These are phyloP conservation scores for Synergus japonicus DNA, from an alignment of 2,888 invertebrate genomes.

Conservation along the genomic window DNA sequence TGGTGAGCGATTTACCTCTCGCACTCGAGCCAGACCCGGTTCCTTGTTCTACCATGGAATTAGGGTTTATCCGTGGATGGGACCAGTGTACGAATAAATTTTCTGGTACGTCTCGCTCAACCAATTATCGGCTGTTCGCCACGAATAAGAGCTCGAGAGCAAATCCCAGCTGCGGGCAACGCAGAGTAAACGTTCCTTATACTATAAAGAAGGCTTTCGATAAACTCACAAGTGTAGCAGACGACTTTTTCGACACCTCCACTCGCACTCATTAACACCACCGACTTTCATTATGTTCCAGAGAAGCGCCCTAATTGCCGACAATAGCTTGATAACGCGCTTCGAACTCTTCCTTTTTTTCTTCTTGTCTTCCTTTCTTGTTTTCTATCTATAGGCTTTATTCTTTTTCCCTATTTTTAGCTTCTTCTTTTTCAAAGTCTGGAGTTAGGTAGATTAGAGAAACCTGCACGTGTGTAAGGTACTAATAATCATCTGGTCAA, in stretches of 20 bases:
- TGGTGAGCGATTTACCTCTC: constrained; percentile 33
- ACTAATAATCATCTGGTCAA: constrained; percentile 44
- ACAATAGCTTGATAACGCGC: constrained; percentile 50
- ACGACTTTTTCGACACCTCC: constrained; percentile 69
- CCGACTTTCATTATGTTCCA: constrained; percentile 73
- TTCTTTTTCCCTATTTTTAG: background rate
- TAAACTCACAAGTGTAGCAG: constrained; percentile 53
- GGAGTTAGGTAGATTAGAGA: constrained; percentile 22
- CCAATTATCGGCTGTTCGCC: constrained; percentile 46
- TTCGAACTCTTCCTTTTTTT: constrained; percentile 20
- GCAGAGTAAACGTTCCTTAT: constrained; percentile 9
- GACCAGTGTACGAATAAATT: constrained; percentile 50
- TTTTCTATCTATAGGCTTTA: background rate
- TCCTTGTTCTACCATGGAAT: constrained; percentile 58
- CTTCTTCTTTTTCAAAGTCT: constrained; percentile 26
- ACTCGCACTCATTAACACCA: constrained; percentile 72
- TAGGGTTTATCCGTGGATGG: constrained; percentile 57
- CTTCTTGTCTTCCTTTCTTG: background rate
- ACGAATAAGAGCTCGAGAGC: constrained; percentile 30
- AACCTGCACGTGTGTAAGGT: constrained; percentile 26
- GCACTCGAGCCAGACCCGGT: constrained; percentile 37
- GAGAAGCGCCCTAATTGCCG: constrained; percentile 67
- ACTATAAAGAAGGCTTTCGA: background rate
- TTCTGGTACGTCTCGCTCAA: constrained; percentile 29
- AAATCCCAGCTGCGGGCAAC: constrained; percentile 27